phyloP scores from a whole-genome alignment of 2,797 vertebrate genomes.

The Spinibarbus caldwelli region DNA sequence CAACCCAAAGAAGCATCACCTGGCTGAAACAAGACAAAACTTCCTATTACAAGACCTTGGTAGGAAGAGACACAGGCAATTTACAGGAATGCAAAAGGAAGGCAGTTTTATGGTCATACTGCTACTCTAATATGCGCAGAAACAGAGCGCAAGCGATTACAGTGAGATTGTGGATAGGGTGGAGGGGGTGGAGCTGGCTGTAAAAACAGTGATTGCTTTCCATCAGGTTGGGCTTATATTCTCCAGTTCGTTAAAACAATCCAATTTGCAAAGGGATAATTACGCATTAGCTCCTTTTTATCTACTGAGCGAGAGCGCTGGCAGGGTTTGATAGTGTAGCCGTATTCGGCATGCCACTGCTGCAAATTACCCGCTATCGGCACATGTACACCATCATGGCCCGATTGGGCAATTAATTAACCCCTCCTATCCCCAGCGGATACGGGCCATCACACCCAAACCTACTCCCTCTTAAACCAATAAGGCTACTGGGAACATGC shows the following conservation, averaged over 20 bases:
- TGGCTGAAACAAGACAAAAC: slow-evolving; percentile 3
- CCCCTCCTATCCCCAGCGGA: slow-evolving; percentile 67
- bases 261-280: slow-evolving; percentile 99
- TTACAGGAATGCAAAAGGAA: slow-evolving; percentile 23
- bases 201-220: slow-evolving; percentile 91
- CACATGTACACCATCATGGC: slow-evolving; percentile 94
- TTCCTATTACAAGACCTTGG: neutral
- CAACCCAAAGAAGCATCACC: slow-evolving; percentile 18
- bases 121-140: slow-evolving; percentile 84
- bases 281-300: slow-evolving; percentile 98
- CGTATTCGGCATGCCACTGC: slow-evolving; percentile 87
- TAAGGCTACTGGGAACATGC: slow-evolving; percentile 65
- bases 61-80: neutral
- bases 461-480: slow-evolving; percentile 48
- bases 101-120: slow-evolving; percentile 2
- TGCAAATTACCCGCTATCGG: slow-evolving; percentile 98
- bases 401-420: slow-evolving; percentile 98
- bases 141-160: slow-evolving; percentile 81
- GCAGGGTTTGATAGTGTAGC: slow-evolving; percentile 86
- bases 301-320: slow-evolving; percentile 91
- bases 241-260: slow-evolving; percentile 99
- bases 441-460: slow-evolving; percentile 54
- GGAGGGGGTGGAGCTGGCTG: slow-evolving; percentile 62
- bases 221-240: slow-evolving; percentile 87
- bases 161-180: slow-evolving; percentile 77